These are phyloP conservation scores for Scytalopus superciliaris DNA, from an alignment of 2,113 vertebrate species.

Conservation along the genomic window DNA sequence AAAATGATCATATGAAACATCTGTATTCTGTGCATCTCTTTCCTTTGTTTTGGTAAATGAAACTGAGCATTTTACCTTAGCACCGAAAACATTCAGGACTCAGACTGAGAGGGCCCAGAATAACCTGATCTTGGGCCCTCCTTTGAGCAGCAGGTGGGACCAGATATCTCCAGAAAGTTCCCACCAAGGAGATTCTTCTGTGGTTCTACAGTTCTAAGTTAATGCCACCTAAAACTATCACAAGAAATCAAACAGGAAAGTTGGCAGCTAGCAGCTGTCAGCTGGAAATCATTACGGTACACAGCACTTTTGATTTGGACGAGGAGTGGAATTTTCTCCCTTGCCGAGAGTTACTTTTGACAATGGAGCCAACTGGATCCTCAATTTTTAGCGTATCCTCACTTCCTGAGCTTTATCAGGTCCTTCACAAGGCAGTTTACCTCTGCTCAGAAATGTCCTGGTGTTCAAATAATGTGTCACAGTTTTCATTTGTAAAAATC, in stretches of 20 bases:
- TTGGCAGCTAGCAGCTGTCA: background rate
- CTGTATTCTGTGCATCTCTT: background rate
- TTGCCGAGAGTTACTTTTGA: background rate
- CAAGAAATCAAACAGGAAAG: background rate
- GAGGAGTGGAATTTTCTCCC: background rate
- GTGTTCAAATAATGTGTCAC: accelerated
- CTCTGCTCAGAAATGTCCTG: background rate
- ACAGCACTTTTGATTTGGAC: background rate
- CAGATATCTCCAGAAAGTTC: background rate
- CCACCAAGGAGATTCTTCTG: background rate
- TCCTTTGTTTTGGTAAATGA: background rate
- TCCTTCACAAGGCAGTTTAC: background rate
- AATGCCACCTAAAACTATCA: background rate
- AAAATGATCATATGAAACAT: background rate
- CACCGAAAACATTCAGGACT: background rate
- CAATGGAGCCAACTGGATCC: background rate
- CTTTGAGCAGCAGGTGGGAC: background rate
- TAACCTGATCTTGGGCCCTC: background rate
- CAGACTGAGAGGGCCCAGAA: background rate
- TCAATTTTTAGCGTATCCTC: background rate
- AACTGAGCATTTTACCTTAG: background rate
- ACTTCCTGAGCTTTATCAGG: background rate
- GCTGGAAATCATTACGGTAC: background rate
- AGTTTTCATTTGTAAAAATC: background rate
- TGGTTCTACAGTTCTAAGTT: background rate